phyloP scores from a whole-genome alignment of 2,113 vertebrate genomes.

The Cyanocitta stelleri region DNA sequence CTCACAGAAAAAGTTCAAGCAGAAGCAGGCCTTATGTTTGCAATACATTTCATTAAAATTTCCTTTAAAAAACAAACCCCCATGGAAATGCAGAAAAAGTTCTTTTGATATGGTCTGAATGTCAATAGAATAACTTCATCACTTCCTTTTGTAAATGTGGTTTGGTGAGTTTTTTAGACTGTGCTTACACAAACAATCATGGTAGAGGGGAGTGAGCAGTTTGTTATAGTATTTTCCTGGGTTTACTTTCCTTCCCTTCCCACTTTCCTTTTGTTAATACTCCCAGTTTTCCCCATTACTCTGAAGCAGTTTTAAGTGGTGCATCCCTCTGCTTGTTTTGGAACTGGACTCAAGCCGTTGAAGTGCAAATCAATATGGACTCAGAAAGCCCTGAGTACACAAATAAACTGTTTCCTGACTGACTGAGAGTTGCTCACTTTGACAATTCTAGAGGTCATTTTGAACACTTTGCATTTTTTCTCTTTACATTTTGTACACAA shows the following conservation, averaged over 20 bases:
- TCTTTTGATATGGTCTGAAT: not conserved
- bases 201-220: not conserved
- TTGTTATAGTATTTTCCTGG: not conserved
- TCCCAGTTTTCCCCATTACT: not conserved
- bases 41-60: not conserved
- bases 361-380: not conserved
- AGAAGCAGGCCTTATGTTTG: not conserved
- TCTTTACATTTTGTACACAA: not conserved
- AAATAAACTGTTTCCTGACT: not conserved
- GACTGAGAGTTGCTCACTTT: not conserved
- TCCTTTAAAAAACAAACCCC: not conserved
- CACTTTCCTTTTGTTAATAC: not conserved
- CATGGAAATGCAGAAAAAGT: not conserved
- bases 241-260: not conserved
- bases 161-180: not conserved
- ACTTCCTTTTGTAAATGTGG: not conserved
- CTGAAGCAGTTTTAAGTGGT: not conserved
- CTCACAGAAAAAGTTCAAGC: not conserved
- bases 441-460: not conserved
- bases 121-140: not conserved
- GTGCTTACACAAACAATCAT: not conserved
- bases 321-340: not conserved
- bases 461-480: not conserved
- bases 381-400: accelerated
- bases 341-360: not conserved